These are phyloP conservation scores for Aselliscus stoliczkanus DNA, from an alignment of 2,797 vertebrate species.

Conservation along the genomic window DNA sequence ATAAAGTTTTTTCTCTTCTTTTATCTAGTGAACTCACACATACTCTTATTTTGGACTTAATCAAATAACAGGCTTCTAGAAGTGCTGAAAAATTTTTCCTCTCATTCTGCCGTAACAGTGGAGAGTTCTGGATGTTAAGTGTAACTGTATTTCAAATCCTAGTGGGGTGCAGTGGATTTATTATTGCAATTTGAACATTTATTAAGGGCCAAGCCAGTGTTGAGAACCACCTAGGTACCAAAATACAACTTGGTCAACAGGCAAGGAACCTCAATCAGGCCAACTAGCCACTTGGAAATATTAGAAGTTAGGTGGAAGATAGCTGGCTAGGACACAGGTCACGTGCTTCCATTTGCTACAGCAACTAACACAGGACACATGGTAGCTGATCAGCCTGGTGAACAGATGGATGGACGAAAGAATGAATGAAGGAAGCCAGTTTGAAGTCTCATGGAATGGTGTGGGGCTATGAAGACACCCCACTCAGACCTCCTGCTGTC, in stretches of 20 bases:
- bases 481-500: neutral
- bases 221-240: neutral
- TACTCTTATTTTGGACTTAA: neutral
- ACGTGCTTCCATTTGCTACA: neutral
- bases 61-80: neutral
- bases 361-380: neutral
- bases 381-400: neutral
- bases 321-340: neutral
- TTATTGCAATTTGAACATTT: neutral
- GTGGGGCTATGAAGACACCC: neutral
- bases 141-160: neutral
- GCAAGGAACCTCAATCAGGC: neutral
- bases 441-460: neutral
- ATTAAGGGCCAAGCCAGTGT: neutral
- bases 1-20: neutral
- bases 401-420: neutral
- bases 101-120: neutral
- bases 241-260: neutral
- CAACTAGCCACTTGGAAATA: neutral
- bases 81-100: neutral
- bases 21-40: neutral
- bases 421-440: neutral
- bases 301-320: neutral
- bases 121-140: neutral
- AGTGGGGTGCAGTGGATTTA: neutral